phyloP scores from a whole-genome alignment of 2,797 vertebrate genomes.

The Allochrocebus solatus region DNA sequence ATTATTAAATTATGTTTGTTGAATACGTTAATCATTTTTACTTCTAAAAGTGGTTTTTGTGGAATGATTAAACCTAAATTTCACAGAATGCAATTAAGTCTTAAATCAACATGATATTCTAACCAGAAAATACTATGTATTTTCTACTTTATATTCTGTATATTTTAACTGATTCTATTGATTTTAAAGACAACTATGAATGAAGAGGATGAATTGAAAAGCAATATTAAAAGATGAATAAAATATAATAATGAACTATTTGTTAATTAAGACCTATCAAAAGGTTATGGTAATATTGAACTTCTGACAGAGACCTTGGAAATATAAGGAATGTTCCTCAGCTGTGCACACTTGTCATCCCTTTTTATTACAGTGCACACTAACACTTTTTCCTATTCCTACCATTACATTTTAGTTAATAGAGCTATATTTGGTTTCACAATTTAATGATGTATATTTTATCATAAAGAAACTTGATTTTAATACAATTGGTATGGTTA shows the following conservation, averaged over 20 bases:
- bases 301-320: conserved; percentile 8
- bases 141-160: neutral
- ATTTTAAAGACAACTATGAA: neutral
- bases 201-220: neutral
- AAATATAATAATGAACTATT: neutral
- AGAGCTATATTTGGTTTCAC: neutral
- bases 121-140: neutral
- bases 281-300: conserved; percentile 12
- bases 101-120: neutral
- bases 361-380: conserved; percentile 4
- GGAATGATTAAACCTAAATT: neutral
- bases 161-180: neutral
- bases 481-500: conserved; percentile 37
- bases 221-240: neutral
- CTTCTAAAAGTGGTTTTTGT: neutral
- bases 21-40: neutral
- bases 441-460: conserved; percentile 52
- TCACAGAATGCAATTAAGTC: neutral
- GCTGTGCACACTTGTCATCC: neutral
- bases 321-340: neutral
- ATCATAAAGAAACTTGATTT: conserved; percentile 27
- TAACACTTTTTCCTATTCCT: neutral
- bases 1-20: neutral
- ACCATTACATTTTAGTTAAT: neutral
- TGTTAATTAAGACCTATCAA: neutral